phyloP scores from a whole-genome alignment of 2,113 vertebrate genomes.

The Xyliphius kryptos region DNA sequence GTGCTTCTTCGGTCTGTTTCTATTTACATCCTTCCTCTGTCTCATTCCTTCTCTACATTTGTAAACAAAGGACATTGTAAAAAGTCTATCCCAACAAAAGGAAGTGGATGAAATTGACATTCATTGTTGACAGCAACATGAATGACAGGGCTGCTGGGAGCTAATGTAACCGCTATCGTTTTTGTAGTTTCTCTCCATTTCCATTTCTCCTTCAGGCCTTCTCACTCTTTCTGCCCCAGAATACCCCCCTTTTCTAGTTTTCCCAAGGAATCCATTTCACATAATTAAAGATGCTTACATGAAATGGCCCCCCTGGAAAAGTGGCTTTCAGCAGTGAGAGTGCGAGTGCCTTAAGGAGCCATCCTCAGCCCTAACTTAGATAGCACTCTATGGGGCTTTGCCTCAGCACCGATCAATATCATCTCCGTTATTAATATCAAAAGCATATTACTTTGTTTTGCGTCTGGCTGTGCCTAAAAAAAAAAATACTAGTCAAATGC shows the following conservation, averaged over 20 bases:
- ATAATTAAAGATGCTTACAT: conserved; percentile 94
- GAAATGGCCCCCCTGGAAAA: conserved; percentile 89
- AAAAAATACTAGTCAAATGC: too few species aligned
- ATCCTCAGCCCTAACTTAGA: conserved; percentile 64
- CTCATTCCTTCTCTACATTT: conserved; percentile 23
- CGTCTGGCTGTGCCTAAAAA: conserved; percentile 84
- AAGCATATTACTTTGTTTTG: conserved; percentile 98
- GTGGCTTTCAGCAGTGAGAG: conserved; percentile 80
- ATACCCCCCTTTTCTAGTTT: too few species aligned
- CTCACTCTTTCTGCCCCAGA: conserved; percentile 35
- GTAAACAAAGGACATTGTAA: conserved; percentile 35
- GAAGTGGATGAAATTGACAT: conserved; percentile 48
- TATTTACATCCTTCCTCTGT: conserved; percentile 1
- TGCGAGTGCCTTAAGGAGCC: conserved; percentile 80
- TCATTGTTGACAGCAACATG: conserved; percentile 57
- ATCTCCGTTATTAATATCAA: conserved; percentile 99
- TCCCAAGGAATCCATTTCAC: conserved; percentile 81
- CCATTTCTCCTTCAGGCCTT: conserved; percentile 38
- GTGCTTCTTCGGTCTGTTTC: conserved; percentile 14
- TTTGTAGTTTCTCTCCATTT: too few species aligned
- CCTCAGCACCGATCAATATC: conserved; percentile 86
- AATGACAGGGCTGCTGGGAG: conserved; percentile 46
- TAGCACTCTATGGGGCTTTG: conserved; percentile 68
- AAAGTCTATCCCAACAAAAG: conserved; percentile 42
- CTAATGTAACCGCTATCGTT: too few species aligned